Evolutionary conservation across 1,140 invertebrate genomes (phyloP).

Genomic region (Leptinotarsa defecta): DNA sequence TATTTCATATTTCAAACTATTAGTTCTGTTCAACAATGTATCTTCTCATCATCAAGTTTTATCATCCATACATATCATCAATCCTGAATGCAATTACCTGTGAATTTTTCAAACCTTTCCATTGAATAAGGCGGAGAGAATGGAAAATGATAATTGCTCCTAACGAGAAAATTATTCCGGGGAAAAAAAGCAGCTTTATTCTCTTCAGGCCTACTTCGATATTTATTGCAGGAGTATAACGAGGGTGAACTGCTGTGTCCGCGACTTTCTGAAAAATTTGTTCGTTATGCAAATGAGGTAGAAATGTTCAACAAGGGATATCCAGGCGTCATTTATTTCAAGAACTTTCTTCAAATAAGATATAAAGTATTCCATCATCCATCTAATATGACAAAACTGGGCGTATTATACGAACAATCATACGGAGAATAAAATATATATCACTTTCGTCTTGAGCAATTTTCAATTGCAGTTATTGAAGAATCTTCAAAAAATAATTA

Average conservation of each 20-base stretch:
- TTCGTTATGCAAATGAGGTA: conserved; percentile 1
- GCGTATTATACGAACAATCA: too few species aligned
- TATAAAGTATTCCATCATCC: background rate
- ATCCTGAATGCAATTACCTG: background rate
- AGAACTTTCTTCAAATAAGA: background rate
- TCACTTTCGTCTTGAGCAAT: too few species aligned
- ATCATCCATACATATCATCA: too few species aligned
- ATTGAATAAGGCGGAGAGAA: background rate
- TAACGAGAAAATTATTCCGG: conserved; percentile 6
- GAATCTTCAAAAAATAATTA: too few species aligned
- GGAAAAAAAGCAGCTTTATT: background rate
- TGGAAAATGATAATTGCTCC: background rate
- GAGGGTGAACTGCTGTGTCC: conserved; percentile 7
- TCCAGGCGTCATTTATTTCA: background rate
- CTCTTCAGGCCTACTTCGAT: conserved; percentile 5
- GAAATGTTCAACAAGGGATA: conserved; percentile 6
- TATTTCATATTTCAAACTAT: too few species aligned
- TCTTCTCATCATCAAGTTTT: too few species aligned
- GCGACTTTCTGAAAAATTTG: conserved; percentile 8
- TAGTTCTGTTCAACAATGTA: too few species aligned
- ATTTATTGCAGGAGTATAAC: conserved; percentile 1
- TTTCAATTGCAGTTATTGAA: too few species aligned
- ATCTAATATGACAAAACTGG: too few species aligned
- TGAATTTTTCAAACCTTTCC: background rate
- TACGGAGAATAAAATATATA: too few species aligned